Conservation (phyloP, 2,113 vertebrate species). For the Hemiprocne comata region DNA sequence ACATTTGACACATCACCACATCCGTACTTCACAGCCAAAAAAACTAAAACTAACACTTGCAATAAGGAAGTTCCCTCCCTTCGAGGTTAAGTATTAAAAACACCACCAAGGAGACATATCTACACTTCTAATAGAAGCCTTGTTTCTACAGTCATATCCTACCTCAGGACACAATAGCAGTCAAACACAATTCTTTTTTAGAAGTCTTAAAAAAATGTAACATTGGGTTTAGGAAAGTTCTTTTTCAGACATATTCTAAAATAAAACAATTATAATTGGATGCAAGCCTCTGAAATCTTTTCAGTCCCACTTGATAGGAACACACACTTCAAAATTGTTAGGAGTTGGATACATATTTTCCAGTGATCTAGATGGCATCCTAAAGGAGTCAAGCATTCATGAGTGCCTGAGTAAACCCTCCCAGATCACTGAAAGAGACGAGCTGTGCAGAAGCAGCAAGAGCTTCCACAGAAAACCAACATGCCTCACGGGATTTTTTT, state of each 20-base stretch:
- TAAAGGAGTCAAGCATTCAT: not conserved
- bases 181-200: not conserved
- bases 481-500: not conserved
- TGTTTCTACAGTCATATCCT: not conserved
- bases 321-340: not conserved
- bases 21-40: conserved; percentile 15
- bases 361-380: not conserved
- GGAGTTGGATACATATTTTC: not conserved
- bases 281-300: not conserved
- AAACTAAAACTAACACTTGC: not conserved
- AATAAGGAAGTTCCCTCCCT: conserved; percentile 42
- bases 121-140: not conserved
- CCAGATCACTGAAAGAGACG: accelerated
- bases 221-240: not conserved
- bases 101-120: not conserved
- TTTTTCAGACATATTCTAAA: not conserved
- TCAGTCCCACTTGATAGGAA: not conserved
- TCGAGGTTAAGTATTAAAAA: conserved; percentile 2
- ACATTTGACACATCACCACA: conserved; percentile 18
- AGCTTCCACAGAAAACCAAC: not conserved
- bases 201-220: not conserved
- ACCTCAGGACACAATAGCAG: not conserved
- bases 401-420: not conserved
- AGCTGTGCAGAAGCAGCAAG: not conserved
- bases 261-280: not conserved